A percentile compares a stretch with the other conserved stretches of the same genome.
phyloP scores from a whole-genome alignment of 2,113 vertebrate species.

The Chionomys nivalis region DNA sequence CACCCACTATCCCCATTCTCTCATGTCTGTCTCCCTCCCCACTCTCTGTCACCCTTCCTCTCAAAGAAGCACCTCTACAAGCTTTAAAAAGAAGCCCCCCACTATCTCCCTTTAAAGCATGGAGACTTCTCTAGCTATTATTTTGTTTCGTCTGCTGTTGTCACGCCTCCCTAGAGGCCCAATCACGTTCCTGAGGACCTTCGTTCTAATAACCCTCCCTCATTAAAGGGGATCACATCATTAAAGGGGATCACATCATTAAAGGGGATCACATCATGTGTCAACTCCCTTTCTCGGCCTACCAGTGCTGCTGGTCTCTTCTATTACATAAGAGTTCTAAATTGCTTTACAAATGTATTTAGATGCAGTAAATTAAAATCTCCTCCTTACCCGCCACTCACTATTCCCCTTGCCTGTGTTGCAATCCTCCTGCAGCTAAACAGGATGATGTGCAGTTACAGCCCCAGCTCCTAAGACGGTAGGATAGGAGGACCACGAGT shows the following conservation, averaged over 20 bases:
- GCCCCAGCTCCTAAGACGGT: too few species aligned
- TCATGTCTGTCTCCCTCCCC: neutral
- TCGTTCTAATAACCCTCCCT: neutral
- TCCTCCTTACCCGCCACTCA: neutral
- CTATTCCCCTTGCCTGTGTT: neutral
- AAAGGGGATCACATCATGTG: neutral
- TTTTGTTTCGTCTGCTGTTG: neutral
- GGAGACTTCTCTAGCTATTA: neutral
- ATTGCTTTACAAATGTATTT: conserved; percentile 55
- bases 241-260: neutral
- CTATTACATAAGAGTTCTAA: neutral
- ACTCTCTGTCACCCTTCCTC: neutral
- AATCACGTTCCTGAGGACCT: neutral
- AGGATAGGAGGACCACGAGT: too few species aligned
- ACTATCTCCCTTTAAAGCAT: neutral
- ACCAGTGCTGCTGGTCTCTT: neutral
- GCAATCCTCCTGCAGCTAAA: neutral
- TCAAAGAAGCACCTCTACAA: neutral
- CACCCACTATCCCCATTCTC: neutral
- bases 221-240: neutral
- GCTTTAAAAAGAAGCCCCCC: neutral
- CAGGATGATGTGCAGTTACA: neutral
- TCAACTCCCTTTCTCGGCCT: too few species aligned
- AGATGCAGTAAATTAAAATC: conserved; percentile 72
- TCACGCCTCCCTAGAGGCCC: neutral